Evolutionary conservation across 2,888 invertebrate species (phyloP), one percentile per base, ranked within the genome.

Genomic region (Ischnus inquisitorius): DNA sequence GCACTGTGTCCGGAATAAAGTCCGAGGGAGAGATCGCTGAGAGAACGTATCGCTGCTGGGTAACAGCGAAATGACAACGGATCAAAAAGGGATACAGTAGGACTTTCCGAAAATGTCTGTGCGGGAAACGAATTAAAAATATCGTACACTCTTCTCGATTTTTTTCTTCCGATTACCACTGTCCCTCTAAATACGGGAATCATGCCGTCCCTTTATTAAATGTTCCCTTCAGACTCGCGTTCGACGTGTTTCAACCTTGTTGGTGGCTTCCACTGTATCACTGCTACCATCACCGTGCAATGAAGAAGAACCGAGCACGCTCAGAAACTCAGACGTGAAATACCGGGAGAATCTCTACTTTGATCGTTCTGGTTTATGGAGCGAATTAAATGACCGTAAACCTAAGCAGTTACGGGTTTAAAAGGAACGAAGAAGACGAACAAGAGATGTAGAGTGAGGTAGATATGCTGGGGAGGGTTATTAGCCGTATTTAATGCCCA

Each of bases 371-470:
- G 84, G 88, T 90, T 91, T 90, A 92, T 88, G 88, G 88, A 79
- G 87, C 85, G 87, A 90, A 89, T 90, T 88, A 92, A 93, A 91
- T 87, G 87, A 88, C 85, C 89, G 89, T 91, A 91, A 92, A 92
- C 88, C 88, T 88, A 87, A 88, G 85, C 87, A 88, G 89, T 89
- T 88, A 90, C 88, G 88, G 88, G 87, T 89, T 89, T 88, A 87
- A 84, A 78, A 68, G 71, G 69, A 60, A 46, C 19, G 75, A 41
- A 19, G 60, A 65, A 64, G 69, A 54, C 8, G 57, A 34, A 25
- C 12, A 64, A 46, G 71, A 25, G 64, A 69, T 28, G 46, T 46
- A 22, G 62, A 41, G 57, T 25, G 65, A 76, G 60, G 67, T 46
- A 51, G 71, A 60, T 71, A 60, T 51, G 39, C 60, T 68, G 51